Percentiles rank a stretch among this genome's conserved stretches.
These are phyloP conservation scores for Yponomeuta cagnagella DNA, from an alignment of 2,888 invertebrate genomes.

Conservation along the genomic window DNA sequence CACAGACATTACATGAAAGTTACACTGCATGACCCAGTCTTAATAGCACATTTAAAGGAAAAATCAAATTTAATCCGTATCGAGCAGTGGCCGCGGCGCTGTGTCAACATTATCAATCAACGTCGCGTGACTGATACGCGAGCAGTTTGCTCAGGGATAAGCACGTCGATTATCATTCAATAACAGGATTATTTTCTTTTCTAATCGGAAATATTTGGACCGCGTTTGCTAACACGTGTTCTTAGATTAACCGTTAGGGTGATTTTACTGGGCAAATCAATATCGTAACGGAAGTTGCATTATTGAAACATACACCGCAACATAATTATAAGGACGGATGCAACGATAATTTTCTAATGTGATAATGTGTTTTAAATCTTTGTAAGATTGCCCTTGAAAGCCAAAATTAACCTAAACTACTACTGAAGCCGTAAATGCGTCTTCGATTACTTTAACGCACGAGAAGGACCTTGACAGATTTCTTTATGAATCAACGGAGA, in stretches of 20 bases:
- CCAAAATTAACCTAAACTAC: not conserved
- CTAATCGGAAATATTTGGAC: conserved; percentile 28
- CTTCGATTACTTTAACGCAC: conserved; percentile 7
- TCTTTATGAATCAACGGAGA: conserved; percentile 4
- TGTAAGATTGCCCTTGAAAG: not conserved
- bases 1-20: not conserved
- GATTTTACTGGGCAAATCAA: not conserved
- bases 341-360: no score
- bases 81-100: not conserved
- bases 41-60: conserved; percentile 1
- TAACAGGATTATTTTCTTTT: conserved; percentile 58
- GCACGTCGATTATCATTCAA: conserved; percentile 32
- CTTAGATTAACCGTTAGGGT: not conserved
- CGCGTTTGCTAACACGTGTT: conserved; percentile 60
- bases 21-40: no score
- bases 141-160: conserved; percentile 6
- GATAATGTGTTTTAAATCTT: not conserved
- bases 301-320: not conserved
- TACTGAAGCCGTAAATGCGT: not conserved
- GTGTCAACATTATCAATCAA: conserved; percentile 13
- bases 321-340: no score
- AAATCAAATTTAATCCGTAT: conserved; percentile 14
- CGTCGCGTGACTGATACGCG: conserved; percentile 5
- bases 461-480: not conserved
- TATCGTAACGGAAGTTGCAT: conserved; percentile 12